Evolutionary conservation across 1,140 invertebrate species (phyloP).

Genomic region (Lasaia peninsularis): DNA sequence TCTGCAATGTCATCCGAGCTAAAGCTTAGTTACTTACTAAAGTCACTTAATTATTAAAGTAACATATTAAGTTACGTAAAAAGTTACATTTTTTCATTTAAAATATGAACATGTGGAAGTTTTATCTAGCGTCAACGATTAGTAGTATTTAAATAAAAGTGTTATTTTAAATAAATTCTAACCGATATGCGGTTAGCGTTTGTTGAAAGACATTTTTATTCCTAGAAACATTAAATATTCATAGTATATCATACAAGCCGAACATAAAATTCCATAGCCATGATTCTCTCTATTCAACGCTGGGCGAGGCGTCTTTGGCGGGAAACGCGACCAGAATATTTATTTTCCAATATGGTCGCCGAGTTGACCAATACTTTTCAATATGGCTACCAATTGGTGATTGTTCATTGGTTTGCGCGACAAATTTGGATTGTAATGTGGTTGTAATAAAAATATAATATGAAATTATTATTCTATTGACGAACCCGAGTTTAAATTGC

Average conservation of each 20-base stretch:
- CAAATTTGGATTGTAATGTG: conserved; percentile 46
- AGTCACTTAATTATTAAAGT: too few species aligned
- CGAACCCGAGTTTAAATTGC: conserved; percentile 20
- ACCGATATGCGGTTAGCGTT: conserved; percentile 17
- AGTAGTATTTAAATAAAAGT: too few species aligned
- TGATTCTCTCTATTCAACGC: conserved; percentile 67
- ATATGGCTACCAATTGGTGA: conserved; percentile 48
- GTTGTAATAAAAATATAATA: conserved; percentile 8
- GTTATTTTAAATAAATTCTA: background rate
- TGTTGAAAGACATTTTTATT: conserved; percentile 42
- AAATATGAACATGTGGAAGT: too few species aligned
- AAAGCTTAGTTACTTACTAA: too few species aligned
- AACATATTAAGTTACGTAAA: too few species aligned
- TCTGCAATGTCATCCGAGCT: too few species aligned
- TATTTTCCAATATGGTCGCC: conserved; percentile 39
- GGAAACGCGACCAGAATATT: conserved; percentile 43
- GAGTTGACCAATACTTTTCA: conserved; percentile 41
- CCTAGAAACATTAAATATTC: conserved; percentile 60
- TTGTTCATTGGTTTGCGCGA: conserved; percentile 48
- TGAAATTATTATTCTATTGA: conserved; percentile 9
- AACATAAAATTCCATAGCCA: conserved; percentile 64
- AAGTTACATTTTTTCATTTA: too few species aligned
- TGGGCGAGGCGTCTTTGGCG: conserved; percentile 62
- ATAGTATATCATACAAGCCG: conserved; percentile 60
- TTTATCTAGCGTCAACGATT: too few species aligned